Evolutionary conservation across 1,140 invertebrate species (phyloP), one percentile per base, ranked within the genome.

Genomic region (Andrena cerasifolii): DNA sequence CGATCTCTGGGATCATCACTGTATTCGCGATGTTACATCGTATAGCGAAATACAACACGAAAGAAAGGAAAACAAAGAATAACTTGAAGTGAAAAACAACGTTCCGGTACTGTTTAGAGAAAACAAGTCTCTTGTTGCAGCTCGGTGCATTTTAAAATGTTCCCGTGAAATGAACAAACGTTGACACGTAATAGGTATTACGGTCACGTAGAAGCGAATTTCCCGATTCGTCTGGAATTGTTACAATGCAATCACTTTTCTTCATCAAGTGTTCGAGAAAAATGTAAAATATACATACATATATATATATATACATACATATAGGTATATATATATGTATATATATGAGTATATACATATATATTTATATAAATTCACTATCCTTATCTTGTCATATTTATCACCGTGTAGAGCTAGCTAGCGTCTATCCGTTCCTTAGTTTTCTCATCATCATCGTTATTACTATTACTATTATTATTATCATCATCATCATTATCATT

Each of bases 331-430:
- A n/a, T n/a, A n/a, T n/a, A n/a, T n/a, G n/a, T n/a, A n/a, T n/a
- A n/a, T n/a, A n/a, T n/a, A n/a, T n/a, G n/a, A n/a, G n/a, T n/a
- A n/a, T n/a, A n/a, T n/a, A n/a, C n/a, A n/a, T n/a, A n/a, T n/a
- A n/a, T n/a, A n/a, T n/a, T n/a, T n/a, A n/a, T n/a, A n/a, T 85
- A 86, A 88, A 86, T 85, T 80, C 80, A 80, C 70, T 86, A 86
- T 78, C 47, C 80, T 81, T 72, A 83, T 84, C 61, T 84, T 80
- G 81, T 87, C 82, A 85, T 76, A 83, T 77, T 66, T 83, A 87
- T 84, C 74, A 85, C 86, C 74, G 78, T 79, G 5, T 84, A 82
- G 68, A 78, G 67, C 56, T 85, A 85, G 56, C 75, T 86, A 84
- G 65, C 79, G 77, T 77, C 65, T 87, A 84, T 82, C 54, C 45